phyloP scores from a whole-genome alignment of 1,140 invertebrate species.

The Drosophila malerkotliana region DNA sequence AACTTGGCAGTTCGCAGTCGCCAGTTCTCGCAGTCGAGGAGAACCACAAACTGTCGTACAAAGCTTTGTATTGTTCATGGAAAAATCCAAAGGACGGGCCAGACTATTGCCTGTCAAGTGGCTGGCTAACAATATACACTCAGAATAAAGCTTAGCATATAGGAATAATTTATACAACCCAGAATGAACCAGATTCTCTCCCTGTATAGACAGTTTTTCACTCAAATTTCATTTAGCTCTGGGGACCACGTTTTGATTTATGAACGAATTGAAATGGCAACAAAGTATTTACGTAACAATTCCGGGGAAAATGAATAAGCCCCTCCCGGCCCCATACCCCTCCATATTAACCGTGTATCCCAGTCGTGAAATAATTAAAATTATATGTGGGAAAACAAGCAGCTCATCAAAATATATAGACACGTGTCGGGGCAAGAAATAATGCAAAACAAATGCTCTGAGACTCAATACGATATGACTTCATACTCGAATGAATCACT shows the following conservation, averaged over 20 bases:
- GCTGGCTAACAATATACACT: slow-evolving; percentile 56
- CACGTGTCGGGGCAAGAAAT: slow-evolving; percentile 51
- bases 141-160: not conserved
- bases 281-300: slow-evolving; percentile 52
- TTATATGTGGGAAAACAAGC: slow-evolving; percentile 52
- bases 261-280: slow-evolving; percentile 48
- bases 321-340: not conserved
- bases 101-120: slow-evolving; percentile 56
- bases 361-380: slow-evolving; percentile 43
- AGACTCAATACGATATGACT: slow-evolving; percentile 43
- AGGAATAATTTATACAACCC: too few relatives aligned
- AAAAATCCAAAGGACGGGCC: slow-evolving; percentile 10
- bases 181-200: not conserved
- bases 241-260: slow-evolving; percentile 48
- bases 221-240: slow-evolving; percentile 51
- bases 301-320: slow-evolving; percentile 32
- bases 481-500: slow-evolving; percentile 29
- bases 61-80: slow-evolving; percentile 57
- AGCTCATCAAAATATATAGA: slow-evolving; percentile 49
- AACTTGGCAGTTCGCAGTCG: slow-evolving; percentile 55
- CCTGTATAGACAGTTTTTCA: slow-evolving; percentile 4
- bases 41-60: slow-evolving; percentile 46
- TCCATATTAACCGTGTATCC: not conserved
- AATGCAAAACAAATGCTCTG: slow-evolving; percentile 39
- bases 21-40: slow-evolving; percentile 10